Evolutionary conservation across 2,113 vertebrate genomes (phyloP).

Genomic region (Bungarus multicinctus): DNA sequence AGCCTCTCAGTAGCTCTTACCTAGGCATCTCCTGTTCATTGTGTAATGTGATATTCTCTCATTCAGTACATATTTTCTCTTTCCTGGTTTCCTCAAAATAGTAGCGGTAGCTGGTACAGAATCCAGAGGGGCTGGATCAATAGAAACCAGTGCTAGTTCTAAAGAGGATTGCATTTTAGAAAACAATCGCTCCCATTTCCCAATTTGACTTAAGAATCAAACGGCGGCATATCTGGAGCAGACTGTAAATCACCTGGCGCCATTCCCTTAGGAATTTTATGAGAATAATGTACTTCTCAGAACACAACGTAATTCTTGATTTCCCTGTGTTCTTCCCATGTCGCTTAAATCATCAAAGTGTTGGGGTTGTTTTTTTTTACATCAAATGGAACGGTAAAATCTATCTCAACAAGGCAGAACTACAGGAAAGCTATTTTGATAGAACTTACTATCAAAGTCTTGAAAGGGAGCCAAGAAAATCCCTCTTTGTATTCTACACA

Average conservation of each 20-base stretch:
- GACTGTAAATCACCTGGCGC: not conserved
- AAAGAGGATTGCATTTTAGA: not conserved
- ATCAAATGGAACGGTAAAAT: not conserved
- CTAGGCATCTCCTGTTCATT: not conserved
- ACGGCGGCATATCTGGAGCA: not conserved
- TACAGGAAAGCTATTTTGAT: conserved; percentile 19
- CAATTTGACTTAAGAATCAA: not conserved
- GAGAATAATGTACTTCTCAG: not conserved
- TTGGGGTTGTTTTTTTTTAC: not conserved
- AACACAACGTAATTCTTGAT: not conserved
- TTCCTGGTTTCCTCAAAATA: not conserved
- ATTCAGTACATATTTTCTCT: not conserved
- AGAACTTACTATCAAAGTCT: not conserved
- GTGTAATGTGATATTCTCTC: not conserved
- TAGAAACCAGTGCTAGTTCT: not conserved
- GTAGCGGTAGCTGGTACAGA: not conserved
- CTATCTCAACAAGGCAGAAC: not conserved
- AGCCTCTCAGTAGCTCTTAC: not conserved
- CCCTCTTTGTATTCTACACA: conserved; percentile 1
- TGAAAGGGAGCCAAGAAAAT: not conserved
- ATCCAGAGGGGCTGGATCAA: not conserved
- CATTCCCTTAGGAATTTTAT: not conserved
- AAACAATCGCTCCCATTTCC: not conserved
- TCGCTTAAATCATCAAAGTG: not conserved
- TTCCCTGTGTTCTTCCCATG: not conserved